Evolutionary conservation across 2,888 invertebrate species (phyloP), one percentile per base, ranked within the genome.

Genomic region (Venustoraphidia nigricollis): DNA sequence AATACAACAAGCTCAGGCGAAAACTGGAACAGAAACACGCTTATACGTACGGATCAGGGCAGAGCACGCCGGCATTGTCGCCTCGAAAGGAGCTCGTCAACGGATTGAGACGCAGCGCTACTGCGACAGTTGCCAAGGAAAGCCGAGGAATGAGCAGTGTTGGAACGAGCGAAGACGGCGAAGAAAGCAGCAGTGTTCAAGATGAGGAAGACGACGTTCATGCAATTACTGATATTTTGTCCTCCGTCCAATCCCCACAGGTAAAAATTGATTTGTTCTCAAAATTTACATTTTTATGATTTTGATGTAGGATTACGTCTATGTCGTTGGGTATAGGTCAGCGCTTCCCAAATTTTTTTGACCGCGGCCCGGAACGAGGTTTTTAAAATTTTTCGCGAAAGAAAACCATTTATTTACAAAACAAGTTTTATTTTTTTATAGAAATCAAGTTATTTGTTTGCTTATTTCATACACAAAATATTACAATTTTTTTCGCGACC

Each of bases 91-190:
- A 79, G 58, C 60, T 80, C 57, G 62, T 72, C 17, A 76, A 75
- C 59, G 74, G 72, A 63, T 69, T 66, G 65, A 62, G 64, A 50
- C 58, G 64, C 50, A 56, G 60, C 51, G 58, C 60, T 44, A 57
- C 58, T 10, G 49, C 45, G 1, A 53, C 58, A 43, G 55, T 56
- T 9, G 57, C 58, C 45, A 58, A 72, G 6, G 66, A 66, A 53
- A 64, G 67, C 62, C 62, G 72, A 66, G 60, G 75, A 62, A 58
- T 76, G 76, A 55, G 71, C 61, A 66, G 73, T 45, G 75, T 74
- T 47, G 82, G 81, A n/a, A 82, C 82, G n/a, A 82, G 82, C 39
- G 84, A 84, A 51, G 84, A 85, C 66, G 84, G 83, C 50, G 84
- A 84, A 58, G 83, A 85, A 58, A 79, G 79, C 51, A 81, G 81